These are phyloP conservation scores for Vombatus ursinus DNA, from an alignment of 2,113 vertebrate species.

Conservation along the genomic window DNA sequence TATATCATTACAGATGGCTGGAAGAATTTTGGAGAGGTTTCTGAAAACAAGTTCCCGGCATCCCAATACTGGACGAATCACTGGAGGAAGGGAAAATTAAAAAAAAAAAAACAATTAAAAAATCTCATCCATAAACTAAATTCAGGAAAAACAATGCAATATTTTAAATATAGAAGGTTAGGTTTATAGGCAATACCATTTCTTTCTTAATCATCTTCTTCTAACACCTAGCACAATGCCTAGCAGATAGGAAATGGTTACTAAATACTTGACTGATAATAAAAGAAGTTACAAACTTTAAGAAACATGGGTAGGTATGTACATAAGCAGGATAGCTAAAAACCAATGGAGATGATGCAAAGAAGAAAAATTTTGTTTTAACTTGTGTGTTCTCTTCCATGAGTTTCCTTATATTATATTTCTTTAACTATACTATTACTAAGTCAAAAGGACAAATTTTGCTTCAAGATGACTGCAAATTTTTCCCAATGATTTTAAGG, in stretches of 20 bases:
- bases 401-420: background rate
- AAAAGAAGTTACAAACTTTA: background rate
- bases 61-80: conserved; percentile 90
- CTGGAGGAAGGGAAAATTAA: conserved; percentile 78
- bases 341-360: background rate
- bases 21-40: conserved; percentile 92
- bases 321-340: background rate
- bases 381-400: background rate
- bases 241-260: background rate
- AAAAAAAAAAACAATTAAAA: background rate
- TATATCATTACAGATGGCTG: conserved; percentile 89
- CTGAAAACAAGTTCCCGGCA: conserved; percentile 95
- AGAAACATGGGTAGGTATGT: background rate
- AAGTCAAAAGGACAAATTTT: background rate
- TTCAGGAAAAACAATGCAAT: background rate
- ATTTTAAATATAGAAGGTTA: background rate
- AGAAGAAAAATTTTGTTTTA: background rate
- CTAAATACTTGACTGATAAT: background rate
- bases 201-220: background rate
- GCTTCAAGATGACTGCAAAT: background rate
- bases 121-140: fast-evolving
- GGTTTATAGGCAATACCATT: background rate
- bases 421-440: background rate
- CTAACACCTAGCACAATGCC: background rate
- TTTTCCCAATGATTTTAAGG: background rate